phyloP scores from a whole-genome alignment of 2,113 vertebrate species.

The Diadophis punctatus region DNA sequence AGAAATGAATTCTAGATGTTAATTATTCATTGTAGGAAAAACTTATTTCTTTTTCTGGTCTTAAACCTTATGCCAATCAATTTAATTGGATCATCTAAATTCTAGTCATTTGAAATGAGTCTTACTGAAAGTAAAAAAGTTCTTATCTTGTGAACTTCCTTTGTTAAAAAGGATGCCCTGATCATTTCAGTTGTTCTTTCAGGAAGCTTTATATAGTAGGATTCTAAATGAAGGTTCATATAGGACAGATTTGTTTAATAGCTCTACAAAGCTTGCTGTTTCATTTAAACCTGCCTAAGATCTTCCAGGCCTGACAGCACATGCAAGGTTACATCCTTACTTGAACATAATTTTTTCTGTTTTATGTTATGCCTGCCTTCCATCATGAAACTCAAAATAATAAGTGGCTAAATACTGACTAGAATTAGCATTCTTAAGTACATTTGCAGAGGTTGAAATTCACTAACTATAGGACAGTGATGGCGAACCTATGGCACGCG shows the following conservation, averaged over 20 bases:
- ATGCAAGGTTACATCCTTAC: background rate
- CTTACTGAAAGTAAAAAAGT: background rate
- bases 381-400: background rate
- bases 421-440: background rate
- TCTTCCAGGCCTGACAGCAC: background rate
- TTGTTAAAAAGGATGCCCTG: background rate
- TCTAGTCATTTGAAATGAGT: background rate
- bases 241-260: background rate
- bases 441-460: background rate
- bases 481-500: too few relatives aligned
- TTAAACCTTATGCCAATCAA: constrained; percentile 1
- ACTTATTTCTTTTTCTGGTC: background rate
- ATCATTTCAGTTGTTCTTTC: background rate
- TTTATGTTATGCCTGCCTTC: background rate
- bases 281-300: background rate
- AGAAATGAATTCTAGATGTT: background rate
- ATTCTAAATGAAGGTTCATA: background rate
- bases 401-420: background rate
- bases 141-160: background rate
- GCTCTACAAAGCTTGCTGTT: background rate
- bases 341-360: background rate
- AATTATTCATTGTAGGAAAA: constrained; percentile 5
- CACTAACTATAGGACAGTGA: background rate
- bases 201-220: background rate
- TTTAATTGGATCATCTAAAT: constrained; percentile 20